Base-by-base conservation (phyloP, 53 echinoderm and acorn worm genomes). In the Holothuria scabra region DNA sequence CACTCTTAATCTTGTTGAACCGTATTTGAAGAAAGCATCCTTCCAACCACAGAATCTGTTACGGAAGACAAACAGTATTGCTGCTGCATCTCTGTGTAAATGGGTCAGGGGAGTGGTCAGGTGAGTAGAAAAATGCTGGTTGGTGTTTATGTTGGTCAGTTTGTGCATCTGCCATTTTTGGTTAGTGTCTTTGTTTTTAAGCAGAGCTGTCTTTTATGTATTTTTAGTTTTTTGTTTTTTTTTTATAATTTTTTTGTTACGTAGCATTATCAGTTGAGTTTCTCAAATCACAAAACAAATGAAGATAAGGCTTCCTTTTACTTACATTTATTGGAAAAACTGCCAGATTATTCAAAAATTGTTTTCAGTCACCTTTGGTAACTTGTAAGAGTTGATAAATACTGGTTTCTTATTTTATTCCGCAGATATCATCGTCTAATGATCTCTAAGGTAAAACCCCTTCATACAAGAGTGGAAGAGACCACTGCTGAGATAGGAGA, bases 381-480 rank as follows among this genome's bases (percentile, higher is more conserved):
- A n/a, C 28, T 61, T 61, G 9, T 61, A 9, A 23, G 21, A 23
- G 7, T n/a, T 19, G 28, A 14, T 61, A 25, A 25, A 61, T 18
- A 9, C 21, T 61, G 11, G 28, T 38, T 38, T 23, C 49, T 44
- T 46, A 28, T 30, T 22, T 89, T 11, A 29, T 29, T 13, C 74
- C 56, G 26, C 28, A 97, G 97, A 63, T 97, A 97, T 61, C 97
- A 97, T 56, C 97, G 97, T 33, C 80, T 97, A 62, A 97, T 97
- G 97, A 97, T 97, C 59, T 97, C 97, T 33, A 93, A 92, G 64
- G 97, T 97, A n/a, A 97, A 97, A 60, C 97, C 97, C 2, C 88
- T 97, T 1, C 97, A 97, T 88, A 48, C 71, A 18, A 93, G 94
- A 79, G 97, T 97, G 8, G 92, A 94, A 56, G 97, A 97, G 85